phyloP scores from a whole-genome alignment of 2,113 vertebrate genomes.

The Ploceus nigricollis region DNA sequence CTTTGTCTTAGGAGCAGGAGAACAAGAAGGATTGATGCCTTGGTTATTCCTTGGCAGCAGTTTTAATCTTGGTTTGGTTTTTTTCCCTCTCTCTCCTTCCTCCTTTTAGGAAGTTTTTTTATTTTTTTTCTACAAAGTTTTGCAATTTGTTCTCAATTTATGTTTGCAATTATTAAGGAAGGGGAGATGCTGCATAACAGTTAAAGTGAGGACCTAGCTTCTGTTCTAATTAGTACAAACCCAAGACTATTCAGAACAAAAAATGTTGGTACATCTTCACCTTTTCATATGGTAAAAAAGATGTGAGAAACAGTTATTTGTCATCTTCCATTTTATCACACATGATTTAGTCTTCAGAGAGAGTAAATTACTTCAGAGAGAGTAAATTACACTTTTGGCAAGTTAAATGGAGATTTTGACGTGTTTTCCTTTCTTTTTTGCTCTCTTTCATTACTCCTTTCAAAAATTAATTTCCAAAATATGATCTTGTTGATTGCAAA shows the following conservation, averaged over 20 bases:
- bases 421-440: background rate
- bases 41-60: constrained; percentile 6
- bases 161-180: fast-evolving
- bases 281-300: background rate
- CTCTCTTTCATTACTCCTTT: background rate
- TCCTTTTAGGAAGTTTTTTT: background rate
- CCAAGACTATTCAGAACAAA: background rate
- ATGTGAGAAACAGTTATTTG: background rate
- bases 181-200: background rate
- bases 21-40: constrained; percentile 33
- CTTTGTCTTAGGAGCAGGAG: constrained; percentile 41
- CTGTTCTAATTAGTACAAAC: background rate
- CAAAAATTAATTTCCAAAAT: background rate
- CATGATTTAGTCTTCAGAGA: background rate
- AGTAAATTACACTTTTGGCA: background rate
- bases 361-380: background rate
- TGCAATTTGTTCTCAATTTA: background rate
- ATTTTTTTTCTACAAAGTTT: background rate
- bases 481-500: background rate
- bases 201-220: background rate
- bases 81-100: background rate
- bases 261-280: background rate
- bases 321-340: background rate
- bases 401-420: background rate
- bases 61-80: background rate